Conservation (phyloP, 2,113 vertebrate species). For the Saccopteryx bilineata region DNA sequence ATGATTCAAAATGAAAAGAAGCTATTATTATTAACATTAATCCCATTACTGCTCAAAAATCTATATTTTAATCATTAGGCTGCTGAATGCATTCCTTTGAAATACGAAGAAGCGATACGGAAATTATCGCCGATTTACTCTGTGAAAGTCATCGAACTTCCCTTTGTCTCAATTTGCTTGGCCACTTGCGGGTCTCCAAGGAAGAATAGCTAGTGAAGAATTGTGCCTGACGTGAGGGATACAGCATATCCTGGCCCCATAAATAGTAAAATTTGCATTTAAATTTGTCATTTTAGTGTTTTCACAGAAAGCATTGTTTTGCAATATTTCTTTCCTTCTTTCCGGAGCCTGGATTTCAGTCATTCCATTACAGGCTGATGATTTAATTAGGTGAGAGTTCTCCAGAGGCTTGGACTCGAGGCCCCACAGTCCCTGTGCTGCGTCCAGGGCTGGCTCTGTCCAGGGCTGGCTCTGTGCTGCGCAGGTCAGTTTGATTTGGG, state of each 20-base stretch:
- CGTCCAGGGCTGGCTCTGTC: too few relatives aligned
- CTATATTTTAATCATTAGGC: slow-evolving; percentile 73
- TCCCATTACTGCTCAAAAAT: slow-evolving; percentile 74
- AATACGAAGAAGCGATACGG: neutral
- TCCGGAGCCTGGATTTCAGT: neutral
- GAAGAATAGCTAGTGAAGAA: slow-evolving; percentile 2
- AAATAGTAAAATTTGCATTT: slow-evolving; percentile 44
- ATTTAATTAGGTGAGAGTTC: neutral
- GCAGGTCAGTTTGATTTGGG: too few relatives aligned
- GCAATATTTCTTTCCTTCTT: slow-evolving; percentile 56
- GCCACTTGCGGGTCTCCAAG: slow-evolving; percentile 9
- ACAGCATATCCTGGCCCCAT: neutral
- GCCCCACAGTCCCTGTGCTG: too few relatives aligned
- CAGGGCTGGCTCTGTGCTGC: too few relatives aligned
- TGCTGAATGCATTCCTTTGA: slow-evolving; percentile 53
- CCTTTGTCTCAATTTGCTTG: slow-evolving; percentile 62
- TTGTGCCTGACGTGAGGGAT: neutral
- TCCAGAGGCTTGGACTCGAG: neutral
- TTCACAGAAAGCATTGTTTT: slow-evolving; percentile 32
- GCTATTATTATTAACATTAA: slow-evolving; percentile 74
- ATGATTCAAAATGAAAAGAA: slow-evolving; percentile 71
- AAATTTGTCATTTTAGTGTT: slow-evolving; percentile 50
- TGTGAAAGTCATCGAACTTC: slow-evolving; percentile 59
- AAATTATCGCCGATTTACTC: slow-evolving; percentile 59
- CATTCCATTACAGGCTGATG: neutral